Conservation (phyloP, 2,888 invertebrate species). For the Metacarcinus magister region DNA sequence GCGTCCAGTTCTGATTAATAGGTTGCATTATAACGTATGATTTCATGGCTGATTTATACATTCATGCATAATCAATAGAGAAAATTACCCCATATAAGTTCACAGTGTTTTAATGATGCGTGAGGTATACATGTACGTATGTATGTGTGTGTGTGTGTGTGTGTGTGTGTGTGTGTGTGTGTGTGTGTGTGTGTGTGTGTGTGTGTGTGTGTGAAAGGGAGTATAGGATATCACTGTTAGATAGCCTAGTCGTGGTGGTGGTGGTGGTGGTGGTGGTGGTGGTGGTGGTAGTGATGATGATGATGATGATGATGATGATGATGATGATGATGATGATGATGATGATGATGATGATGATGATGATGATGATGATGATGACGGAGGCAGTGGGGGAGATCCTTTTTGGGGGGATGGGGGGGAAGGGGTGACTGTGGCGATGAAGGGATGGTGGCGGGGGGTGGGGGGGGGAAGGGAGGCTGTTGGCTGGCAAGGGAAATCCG, state of each 20-base stretch:
- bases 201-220: slow-evolving; percentile 54
- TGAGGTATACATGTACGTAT: neutral
- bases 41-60: slow-evolving; percentile 41
- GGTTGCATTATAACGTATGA: slow-evolving; percentile 1
- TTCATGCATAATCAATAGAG: slow-evolving; percentile 36
- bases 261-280: too few relatives aligned
- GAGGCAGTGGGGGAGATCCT: neutral
- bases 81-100: slow-evolving; percentile 40
- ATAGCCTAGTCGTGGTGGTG: too few relatives aligned
- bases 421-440: neutral
- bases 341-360: neutral
- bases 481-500: slow-evolving; percentile 31
- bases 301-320: too few relatives aligned
- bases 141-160: slow-evolving; percentile 12
- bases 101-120: slow-evolving; percentile 20
- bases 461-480: neutral
- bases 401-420: neutral
- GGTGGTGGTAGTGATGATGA: too few relatives aligned
- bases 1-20: slow-evolving; percentile 44
- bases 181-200: slow-evolving; percentile 54
- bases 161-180: slow-evolving; percentile 62
- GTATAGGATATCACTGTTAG: neutral
- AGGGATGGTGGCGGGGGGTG: neutral
- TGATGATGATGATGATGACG: neutral
- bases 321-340: neutral